Evolutionary conservation across 2,113 vertebrate genomes (phyloP).

Genomic region (Seriola quinqueradiata): DNA sequence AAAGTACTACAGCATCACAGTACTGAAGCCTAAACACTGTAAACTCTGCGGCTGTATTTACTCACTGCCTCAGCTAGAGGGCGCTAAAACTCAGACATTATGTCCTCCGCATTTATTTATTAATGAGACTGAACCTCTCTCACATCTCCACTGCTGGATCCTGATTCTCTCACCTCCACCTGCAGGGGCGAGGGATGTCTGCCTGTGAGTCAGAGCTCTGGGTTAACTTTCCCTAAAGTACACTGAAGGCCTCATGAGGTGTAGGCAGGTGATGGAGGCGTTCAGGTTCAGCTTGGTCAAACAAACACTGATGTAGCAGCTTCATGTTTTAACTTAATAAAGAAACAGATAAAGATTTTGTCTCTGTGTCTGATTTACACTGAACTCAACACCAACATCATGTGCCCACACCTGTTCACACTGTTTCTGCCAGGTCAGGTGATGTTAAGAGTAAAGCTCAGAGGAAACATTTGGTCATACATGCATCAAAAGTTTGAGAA

Average conservation of each 20-base stretch:
- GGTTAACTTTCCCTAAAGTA: not conserved
- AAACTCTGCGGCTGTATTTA: not conserved
- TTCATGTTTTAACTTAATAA: slow-evolving; percentile 5
- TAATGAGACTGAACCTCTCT: not conserved
- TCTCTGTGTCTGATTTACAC: not conserved
- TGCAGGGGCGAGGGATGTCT: too few species aligned
- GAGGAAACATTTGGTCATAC: too few species aligned
- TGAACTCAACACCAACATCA: not conserved
- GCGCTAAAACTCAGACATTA: not conserved
- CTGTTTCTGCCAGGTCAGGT: not conserved
- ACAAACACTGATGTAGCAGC: not conserved
- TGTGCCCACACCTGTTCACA: not conserved
- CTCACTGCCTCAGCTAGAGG: not conserved
- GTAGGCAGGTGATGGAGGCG: slow-evolving; percentile 4
- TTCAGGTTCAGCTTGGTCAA: slow-evolving; percentile 7
- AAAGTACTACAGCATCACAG: not conserved
- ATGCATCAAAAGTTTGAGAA: too few species aligned
- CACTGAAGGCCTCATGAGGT: not conserved
- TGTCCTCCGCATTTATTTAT: not conserved
- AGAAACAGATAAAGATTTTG: not conserved
- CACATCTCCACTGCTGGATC: too few species aligned
- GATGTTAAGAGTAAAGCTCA: too few species aligned
- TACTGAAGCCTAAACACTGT: not conserved
- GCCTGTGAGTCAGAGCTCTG: not conserved
- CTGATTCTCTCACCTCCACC: too few species aligned